A percentile compares a stretch with the other conserved stretches of the same genome.
Evolutionary conservation across 2,888 invertebrate genomes (phyloP).

Genomic region (Zele albiditarsus): DNA sequence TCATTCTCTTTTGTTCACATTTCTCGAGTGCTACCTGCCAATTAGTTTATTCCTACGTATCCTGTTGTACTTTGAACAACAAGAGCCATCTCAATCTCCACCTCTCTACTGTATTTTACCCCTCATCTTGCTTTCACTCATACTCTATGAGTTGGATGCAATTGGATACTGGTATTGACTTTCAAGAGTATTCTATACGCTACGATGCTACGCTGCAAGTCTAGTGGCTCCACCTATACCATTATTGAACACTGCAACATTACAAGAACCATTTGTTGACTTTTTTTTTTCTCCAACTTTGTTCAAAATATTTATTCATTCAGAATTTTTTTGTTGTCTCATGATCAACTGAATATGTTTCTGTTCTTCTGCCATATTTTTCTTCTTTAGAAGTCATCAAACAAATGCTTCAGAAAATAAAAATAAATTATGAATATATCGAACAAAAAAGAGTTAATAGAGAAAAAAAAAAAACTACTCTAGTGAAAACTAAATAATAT

Average conservation of each 20-base stretch:
- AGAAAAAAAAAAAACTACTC: no score
- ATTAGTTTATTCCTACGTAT: conserved; percentile 47
- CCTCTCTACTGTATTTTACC: conserved; percentile 30
- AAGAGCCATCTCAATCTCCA: conserved; percentile 43
- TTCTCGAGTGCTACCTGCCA: conserved; percentile 43
- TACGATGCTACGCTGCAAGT: conserved; percentile 6
- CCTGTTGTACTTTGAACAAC: conserved; percentile 62
- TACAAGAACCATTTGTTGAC: not conserved
- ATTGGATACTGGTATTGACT: conserved; percentile 66
- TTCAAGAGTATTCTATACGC: conserved; percentile 64
- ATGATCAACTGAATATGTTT: no score
- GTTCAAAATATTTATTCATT: no score
- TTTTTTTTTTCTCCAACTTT: not conserved
- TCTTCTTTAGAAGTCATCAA: no score
- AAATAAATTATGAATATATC: no score
- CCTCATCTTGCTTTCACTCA: not conserved
- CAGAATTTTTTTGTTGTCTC: no score
- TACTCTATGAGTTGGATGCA: conserved; percentile 48
- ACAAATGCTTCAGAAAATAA: no score
- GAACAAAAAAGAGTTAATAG: no score
- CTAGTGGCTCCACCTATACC: not conserved
- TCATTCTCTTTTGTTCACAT: conserved; percentile 8
- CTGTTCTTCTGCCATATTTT: no score
- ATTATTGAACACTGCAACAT: conserved; percentile 18
- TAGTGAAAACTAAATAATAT: no score